These are phyloP conservation scores for Eriosoma lanigerum DNA, from an alignment of 1,140 invertebrate genomes.

Conservation along the genomic window DNA sequence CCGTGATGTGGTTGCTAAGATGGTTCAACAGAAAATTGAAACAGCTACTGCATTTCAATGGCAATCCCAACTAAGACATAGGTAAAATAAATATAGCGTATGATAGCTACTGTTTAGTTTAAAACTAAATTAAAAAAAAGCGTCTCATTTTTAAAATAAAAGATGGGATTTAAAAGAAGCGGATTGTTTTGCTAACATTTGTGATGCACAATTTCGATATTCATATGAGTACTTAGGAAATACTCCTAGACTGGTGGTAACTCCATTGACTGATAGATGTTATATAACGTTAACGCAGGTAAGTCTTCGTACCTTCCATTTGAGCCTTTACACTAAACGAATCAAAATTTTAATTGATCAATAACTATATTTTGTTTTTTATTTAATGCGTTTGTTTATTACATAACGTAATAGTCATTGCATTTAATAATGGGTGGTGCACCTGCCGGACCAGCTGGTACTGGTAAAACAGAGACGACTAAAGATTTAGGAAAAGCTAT, in stretches of 20 bases:
- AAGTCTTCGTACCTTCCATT: background rate
- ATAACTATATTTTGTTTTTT: background rate
- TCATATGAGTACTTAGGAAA: constrained; percentile 83
- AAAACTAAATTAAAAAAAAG: no score
- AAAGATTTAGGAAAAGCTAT: constrained; percentile 88
- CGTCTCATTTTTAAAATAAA: background rate
- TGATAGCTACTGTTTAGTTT: no score
- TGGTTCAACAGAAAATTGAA: constrained; percentile 81
- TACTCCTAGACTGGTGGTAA: constrained; percentile 79
- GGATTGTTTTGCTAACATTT: constrained; percentile 91
- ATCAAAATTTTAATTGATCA: background rate
- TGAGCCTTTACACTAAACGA: background rate
- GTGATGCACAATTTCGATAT: constrained; percentile 80
- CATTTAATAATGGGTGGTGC: constrained; percentile 91
- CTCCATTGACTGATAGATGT: constrained; percentile 82
- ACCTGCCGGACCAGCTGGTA: constrained; percentile 83
- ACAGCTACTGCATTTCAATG: constrained; percentile 81
- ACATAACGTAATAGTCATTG: constrained; percentile 64
- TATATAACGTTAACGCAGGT: constrained; percentile 86
- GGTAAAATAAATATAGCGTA: constrained; percentile 63
- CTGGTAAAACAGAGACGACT: constrained; percentile 91
- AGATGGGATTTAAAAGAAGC: constrained; percentile 78
- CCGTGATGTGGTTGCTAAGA: constrained; percentile 82
- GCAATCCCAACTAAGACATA: constrained; percentile 87
- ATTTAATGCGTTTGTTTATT: background rate